Evolutionary conservation across 2,113 vertebrate species (phyloP).

Genomic region (Plecotus auritus): DNA sequence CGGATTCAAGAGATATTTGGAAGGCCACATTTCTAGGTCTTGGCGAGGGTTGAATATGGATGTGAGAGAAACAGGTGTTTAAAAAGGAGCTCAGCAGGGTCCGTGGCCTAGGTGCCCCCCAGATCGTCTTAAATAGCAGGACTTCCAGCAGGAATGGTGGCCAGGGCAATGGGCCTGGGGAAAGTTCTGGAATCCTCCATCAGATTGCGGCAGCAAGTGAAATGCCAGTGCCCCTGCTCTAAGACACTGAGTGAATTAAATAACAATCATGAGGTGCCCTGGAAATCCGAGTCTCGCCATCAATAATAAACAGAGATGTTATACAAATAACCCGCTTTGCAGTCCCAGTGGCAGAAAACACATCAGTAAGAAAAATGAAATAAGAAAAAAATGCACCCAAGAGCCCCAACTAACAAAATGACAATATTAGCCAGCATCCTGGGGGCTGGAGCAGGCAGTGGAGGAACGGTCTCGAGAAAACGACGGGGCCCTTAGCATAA

Average conservation of each 20-base stretch:
- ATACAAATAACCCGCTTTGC: slow-evolving; percentile 63
- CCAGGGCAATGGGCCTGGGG: neutral
- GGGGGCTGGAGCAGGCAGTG: neutral
- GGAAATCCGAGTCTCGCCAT: slow-evolving; percentile 58
- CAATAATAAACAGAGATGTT: slow-evolving; percentile 70
- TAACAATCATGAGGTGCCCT: slow-evolving; percentile 58
- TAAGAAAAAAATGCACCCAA: slow-evolving; percentile 54
- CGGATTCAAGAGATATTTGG: neutral
- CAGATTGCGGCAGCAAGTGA: neutral
- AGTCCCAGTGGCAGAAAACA: slow-evolving; percentile 65
- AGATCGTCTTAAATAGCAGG: neutral
- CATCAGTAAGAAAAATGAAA: slow-evolving; percentile 73
- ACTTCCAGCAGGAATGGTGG: neutral
- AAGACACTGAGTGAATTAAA: slow-evolving; percentile 58
- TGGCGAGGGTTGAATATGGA: neutral
- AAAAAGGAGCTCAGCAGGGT: neutral
- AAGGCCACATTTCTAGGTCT: neutral
- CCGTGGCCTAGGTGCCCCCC: neutral
- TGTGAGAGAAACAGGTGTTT: neutral
- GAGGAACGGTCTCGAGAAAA: slow-evolving; percentile 12
- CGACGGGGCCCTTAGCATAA: neutral
- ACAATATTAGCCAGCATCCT: slow-evolving; percentile 38
- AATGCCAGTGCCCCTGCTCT: slow-evolving; percentile 5
- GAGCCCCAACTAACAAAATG: slow-evolving; percentile 62
- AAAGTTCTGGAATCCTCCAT: neutral